Evolutionary conservation across 1,140 invertebrate genomes (phyloP).

Genomic region (Saccostrea cuccullata): DNA sequence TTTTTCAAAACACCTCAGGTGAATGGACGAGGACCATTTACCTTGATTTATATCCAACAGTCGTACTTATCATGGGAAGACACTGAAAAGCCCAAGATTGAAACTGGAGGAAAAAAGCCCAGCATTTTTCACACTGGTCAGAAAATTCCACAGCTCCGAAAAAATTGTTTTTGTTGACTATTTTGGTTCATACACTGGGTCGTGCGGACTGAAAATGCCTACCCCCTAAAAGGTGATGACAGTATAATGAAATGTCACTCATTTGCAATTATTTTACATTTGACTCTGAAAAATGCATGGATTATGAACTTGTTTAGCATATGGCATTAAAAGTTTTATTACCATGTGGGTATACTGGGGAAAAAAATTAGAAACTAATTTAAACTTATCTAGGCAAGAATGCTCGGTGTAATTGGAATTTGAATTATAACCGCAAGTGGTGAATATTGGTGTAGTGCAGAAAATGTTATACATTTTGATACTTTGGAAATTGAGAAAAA

Average conservation of each 20-base stretch:
- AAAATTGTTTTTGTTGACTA: no score
- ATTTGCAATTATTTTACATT: slow-evolving; percentile 20
- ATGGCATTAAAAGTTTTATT: background rate
- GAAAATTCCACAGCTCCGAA: no score
- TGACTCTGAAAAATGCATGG: background rate
- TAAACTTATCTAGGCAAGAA: background rate
- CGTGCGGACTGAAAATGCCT: no score
- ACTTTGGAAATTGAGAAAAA: no score
- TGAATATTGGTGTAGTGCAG: background rate
- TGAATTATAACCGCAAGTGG: background rate
- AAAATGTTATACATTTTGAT: no score
- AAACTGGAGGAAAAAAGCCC: no score
- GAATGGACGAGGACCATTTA: background rate
- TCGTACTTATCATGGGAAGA: background rate
- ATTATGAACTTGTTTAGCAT: background rate
- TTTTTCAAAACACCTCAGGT: background rate
- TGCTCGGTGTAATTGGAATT: background rate
- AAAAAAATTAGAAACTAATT: background rate
- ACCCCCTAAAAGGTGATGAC: background rate
- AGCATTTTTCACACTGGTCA: no score
- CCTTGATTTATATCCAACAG: background rate
- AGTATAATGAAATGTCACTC: background rate
- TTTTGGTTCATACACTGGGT: no score
- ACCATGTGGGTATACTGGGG: background rate
- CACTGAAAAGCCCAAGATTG: background rate